Percentiles rank a stretch among this genome's conserved stretches.
Conservation (phyloP, 2,888 invertebrate genomes). For the Parnassius orleans region DNA sequence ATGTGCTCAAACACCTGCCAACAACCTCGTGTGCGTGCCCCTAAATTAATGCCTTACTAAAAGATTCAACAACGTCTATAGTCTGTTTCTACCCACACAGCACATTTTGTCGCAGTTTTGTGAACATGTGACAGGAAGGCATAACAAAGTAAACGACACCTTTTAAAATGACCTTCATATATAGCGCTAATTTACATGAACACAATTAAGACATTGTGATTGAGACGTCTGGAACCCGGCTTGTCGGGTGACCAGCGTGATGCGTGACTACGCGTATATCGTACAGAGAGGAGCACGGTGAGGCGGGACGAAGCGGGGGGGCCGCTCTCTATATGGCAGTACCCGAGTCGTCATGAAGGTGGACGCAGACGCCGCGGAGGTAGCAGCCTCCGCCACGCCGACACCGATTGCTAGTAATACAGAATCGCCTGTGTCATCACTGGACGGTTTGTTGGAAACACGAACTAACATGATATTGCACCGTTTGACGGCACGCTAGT, state of each 20-base stretch:
- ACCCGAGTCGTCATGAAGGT: slow-evolving; percentile 40
- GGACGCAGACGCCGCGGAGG: slow-evolving; percentile 57
- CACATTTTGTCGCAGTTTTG: no score
- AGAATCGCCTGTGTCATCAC: slow-evolving; percentile 70
- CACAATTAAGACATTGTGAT: no score
- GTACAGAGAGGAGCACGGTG: slow-evolving; percentile 59
- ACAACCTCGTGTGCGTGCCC: no score
- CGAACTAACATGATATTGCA: slow-evolving; percentile 11
- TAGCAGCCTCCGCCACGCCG: slow-evolving; percentile 50
- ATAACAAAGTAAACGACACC: no score
- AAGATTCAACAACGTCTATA: no score
- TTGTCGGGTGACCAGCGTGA: background rate
- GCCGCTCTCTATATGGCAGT: slow-evolving; percentile 26
- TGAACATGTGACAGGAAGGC: no score
- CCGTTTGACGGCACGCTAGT: background rate
- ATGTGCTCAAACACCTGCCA: no score
- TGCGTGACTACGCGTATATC: slow-evolving; percentile 46
- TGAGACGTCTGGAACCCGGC: background rate
- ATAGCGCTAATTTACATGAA: background rate
- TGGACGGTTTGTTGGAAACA: slow-evolving; percentile 66
- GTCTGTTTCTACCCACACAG: no score
- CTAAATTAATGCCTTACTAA: no score
- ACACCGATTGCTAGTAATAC: slow-evolving; percentile 67
- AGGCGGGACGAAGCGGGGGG: slow-evolving; percentile 32
- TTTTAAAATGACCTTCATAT: no score